A percentile compares a stretch with the other conserved stretches of the same genome.
Conservation (phyloP, 2,113 vertebrate genomes). For the Ellobius talpinus region DNA sequence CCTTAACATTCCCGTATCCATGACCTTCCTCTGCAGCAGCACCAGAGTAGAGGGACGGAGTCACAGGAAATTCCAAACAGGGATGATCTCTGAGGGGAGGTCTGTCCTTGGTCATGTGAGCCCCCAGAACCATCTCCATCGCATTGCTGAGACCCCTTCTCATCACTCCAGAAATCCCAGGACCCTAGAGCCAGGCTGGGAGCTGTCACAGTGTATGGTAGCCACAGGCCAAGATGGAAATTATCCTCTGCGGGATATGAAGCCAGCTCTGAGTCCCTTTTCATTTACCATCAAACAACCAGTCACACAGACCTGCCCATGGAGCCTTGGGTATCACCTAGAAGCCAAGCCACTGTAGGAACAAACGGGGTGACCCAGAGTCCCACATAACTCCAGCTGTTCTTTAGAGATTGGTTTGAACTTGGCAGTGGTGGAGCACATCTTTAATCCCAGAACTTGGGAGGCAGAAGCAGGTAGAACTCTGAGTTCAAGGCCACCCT, state of each 20-base stretch:
- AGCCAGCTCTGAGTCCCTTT: not conserved
- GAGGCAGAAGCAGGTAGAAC: too few relatives aligned
- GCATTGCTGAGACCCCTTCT: not conserved
- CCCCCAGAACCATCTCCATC: too few relatives aligned
- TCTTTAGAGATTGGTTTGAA: not conserved
- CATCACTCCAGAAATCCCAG: not conserved
- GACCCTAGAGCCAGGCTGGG: not conserved
- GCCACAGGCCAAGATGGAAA: not conserved
- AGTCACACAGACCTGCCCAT: not conserved
- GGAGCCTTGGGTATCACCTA: not conserved
- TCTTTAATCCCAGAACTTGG: too few relatives aligned
- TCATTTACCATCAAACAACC: not conserved
- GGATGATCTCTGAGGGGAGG: fast-evolving
- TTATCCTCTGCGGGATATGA: not conserved
- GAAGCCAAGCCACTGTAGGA: not conserved
- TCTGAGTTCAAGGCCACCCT: not conserved
- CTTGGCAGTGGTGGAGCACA: not conserved
- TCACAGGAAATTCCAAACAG: not conserved
- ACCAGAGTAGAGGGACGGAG: not conserved
- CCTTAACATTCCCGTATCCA: too few relatives aligned
- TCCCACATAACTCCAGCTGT: not conserved
- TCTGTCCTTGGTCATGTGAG: not conserved
- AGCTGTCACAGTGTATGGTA: not conserved
- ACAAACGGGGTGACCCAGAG: not conserved
- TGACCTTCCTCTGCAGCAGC: not conserved